Evolutionary conservation across 2,113 vertebrate genomes (phyloP), one percentile per base, ranked within the genome.

Genomic region (Dicerorhinus sumatrensis): DNA sequence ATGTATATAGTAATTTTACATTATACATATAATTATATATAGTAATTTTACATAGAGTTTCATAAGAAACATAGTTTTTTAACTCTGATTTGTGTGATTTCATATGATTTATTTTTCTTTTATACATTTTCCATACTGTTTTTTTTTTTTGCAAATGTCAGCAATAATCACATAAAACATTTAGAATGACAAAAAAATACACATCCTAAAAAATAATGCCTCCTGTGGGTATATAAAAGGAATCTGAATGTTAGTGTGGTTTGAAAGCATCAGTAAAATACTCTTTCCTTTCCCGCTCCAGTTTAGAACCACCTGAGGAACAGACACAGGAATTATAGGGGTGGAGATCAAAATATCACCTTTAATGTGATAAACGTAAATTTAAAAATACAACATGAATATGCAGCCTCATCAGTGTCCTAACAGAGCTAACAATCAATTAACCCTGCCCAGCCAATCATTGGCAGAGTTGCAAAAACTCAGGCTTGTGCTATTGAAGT

Each of bases 31-130:
- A 93, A 56, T 77, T 76, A 58, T 51, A 80, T 36, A 39, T 14
- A 8, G 6, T 67, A 33, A 91, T 80, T 89, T 84, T 46, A 65
- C 3, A 75, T 36, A 58, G 10, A 77, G 3, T 46, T n/a, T 80
- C 25, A 79, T 83, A 58, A 85, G 18, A 56, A 96, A 91, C 82
- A 73, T 36, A 88, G 93, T 20, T 63, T 69, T 89, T 69, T 51
- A 89, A 77, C 33, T 87, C 1, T 31, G 33, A 92, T 82, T 56
- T 72, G 4, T 88, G 17, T 90, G 1, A 82, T 58, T 67, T 72
- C 36, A 72, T 27, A 62, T 51, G 16, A 67, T 51, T 67, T 86
- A 58, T 56, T 90, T 94, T 96, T 92, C 18, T 56, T 70, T 81
- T 80, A 72, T 54, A 39, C 70, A 70, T 83, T 39, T 76, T 63